Evolutionary conservation across 2,888 invertebrate species (phyloP), one percentile per base, ranked within the genome.

Genomic region (Drosophila formosana): DNA sequence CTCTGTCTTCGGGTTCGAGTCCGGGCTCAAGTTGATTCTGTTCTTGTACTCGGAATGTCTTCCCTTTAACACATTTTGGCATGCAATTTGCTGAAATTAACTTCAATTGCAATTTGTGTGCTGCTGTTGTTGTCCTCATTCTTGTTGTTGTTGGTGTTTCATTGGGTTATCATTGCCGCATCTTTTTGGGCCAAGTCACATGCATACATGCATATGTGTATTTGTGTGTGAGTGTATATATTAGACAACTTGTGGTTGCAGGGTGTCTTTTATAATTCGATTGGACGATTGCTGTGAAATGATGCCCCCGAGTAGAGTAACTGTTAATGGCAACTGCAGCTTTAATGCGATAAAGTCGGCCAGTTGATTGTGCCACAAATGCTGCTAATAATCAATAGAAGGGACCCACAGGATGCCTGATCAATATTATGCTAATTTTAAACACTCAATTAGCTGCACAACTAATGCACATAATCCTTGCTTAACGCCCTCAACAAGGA

Each of bases 1-100:
- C 30, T 62, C 34, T 13, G 52, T 37, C 32, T 43, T 34, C 9
- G 3, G 18, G 18, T 18, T 5, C 32, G 9, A 28, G 37, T 9
- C 5, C 8, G 18, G 3, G 23, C 25, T 41, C 13, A 45, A 6
- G 28, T 8, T 46, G 50, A 25, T 56, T 55, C 52, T 34, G 43
- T 28, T 43, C 9, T 66, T 49, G 45, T 53, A 52, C 50, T 74
- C 52, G 65, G 70, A 79, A 79, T 78, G 78, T 84, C 81, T 91
- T 91, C 89, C 90, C 90, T 89, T 91, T 91, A 91, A 91, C 92
- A 91, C 92, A 89, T 91, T 91, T 91, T 89, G 92, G 92, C 91
- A 90, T 91, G 91, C 92, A 92, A 92, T 91, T 92, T 91, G 89
- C 80, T 90, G 89, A 91, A 91, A 92, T 92, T 91, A 91, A 90